Conservation (phyloP, 1,140 invertebrate species). For the Psilanteris sp. region DNA sequence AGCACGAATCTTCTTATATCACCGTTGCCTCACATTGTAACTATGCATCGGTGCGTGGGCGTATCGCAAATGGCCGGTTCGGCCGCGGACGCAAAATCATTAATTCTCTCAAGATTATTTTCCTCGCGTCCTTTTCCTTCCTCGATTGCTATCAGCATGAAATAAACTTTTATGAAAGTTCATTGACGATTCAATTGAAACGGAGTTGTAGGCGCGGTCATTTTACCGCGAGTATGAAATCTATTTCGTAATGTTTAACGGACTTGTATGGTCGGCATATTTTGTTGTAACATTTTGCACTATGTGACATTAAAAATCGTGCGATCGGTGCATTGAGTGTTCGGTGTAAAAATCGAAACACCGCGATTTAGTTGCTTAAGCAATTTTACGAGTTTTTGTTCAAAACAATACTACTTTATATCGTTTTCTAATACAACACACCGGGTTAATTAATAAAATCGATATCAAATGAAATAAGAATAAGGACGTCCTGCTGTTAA, state of each 20-base stretch:
- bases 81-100: conserved; percentile 66
- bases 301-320: conserved; percentile 40
- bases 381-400: no score
- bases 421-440: no score
- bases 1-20: conserved; percentile 74
- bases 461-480: no score
- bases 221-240: conserved; percentile 41
- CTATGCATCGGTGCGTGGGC: conserved; percentile 69
- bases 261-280: conserved; percentile 23
- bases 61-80: conserved; percentile 68
- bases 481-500: no score
- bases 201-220: conserved; percentile 54
- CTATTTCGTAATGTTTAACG: conserved; percentile 38
- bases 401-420: no score
- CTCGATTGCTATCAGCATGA: conserved; percentile 54
- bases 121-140: conserved; percentile 59
- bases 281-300: conserved; percentile 35
- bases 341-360: no score
- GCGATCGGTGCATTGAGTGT: no score
- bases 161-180: conserved; percentile 64
- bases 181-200: conserved; percentile 65
- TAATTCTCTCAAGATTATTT: conserved; percentile 68
- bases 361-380: no score
- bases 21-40: conserved; percentile 71
- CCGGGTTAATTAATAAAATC: no score